Evolutionary conservation across 2,113 vertebrate genomes (phyloP).

Genomic region (Ellobius talpinus): DNA sequence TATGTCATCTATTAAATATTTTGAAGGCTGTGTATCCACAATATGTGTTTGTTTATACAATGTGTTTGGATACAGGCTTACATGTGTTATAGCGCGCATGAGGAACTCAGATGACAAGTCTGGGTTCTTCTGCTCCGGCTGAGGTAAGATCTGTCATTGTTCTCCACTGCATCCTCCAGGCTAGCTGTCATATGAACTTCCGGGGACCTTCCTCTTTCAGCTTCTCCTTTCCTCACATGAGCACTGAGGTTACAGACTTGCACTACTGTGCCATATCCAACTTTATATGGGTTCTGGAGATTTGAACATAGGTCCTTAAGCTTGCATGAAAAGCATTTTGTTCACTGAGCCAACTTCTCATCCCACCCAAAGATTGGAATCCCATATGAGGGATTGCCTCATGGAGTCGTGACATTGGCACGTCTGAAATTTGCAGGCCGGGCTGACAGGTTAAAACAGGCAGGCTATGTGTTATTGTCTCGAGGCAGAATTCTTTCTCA

Average conservation of each 20-base stretch:
- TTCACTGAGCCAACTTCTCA: no score
- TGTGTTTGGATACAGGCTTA: not conserved
- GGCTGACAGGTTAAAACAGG: not conserved
- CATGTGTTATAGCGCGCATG: not conserved
- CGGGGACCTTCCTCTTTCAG: not conserved
- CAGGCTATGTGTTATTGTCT: not conserved
- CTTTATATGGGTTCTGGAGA: not conserved
- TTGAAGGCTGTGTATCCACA: no score
- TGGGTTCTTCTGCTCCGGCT: not conserved
- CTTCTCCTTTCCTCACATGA: not conserved
- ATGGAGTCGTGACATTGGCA: not conserved
- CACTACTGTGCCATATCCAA: not conserved
- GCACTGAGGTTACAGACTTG: no score
- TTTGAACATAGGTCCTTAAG: not conserved
- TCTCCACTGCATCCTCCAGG: not conserved
- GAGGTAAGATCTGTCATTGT: no score
- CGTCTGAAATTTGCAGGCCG: not conserved
- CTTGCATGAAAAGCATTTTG: not conserved
- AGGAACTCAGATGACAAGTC: not conserved
- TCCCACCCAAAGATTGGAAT: not conserved
- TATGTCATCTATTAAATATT: not conserved
- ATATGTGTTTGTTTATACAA: not conserved
- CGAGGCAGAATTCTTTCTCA: not conserved
- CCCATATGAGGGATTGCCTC: not conserved
- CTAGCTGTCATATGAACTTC: not conserved